Evolutionary conservation across 2,888 invertebrate species (phyloP), one percentile per base, ranked within the genome.

Genomic region (Drosophila fungiperda): DNA sequence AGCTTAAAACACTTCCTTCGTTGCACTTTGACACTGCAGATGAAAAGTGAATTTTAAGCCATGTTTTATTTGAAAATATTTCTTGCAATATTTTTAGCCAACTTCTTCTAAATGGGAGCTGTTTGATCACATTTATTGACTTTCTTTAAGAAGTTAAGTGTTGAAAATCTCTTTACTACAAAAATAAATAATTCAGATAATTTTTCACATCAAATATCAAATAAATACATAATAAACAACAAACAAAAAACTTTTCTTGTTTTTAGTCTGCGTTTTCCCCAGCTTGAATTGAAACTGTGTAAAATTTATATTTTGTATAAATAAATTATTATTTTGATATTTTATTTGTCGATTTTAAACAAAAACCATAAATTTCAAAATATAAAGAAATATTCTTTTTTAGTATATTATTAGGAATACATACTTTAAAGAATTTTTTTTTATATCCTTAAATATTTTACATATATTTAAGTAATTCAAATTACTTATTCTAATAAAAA

Each of bases 191-290:
- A n/a, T n/a, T 40, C 17, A 1, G 4, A 9, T 9, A 9, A 40
- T n/a, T 40, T 17, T 40, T 40, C n/a, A 20, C 42, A 40, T 20
- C 42, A 12, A 11, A 12, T 29, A 29, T 29, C 29, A 29, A 45
- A 7, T 45, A 20, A 20, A 7, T 20, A 12, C 1, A 3, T 12
- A 20, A 45, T 7, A 15, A 45, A 20, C 20, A 23, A 1, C 15
- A 23, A 8, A 1, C 9, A n/a, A 7, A 20, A 7, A 1, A 0
- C 2, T 12, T 0, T 15, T 45, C 1, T 20, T 45, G 20, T 3
- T 45, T 20, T 7, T 0, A 12, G 20, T 20, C 1, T 23, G 8
- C 2, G 15, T 8, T 45, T 15, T 15, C 8, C 0, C 15, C 23
- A 23, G 20, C 8, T 45, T 45, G 20, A 45, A 7, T 7, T 3